phyloP scores from a whole-genome alignment of 2,888 invertebrate genomes.

The Acheta domesticus region DNA sequence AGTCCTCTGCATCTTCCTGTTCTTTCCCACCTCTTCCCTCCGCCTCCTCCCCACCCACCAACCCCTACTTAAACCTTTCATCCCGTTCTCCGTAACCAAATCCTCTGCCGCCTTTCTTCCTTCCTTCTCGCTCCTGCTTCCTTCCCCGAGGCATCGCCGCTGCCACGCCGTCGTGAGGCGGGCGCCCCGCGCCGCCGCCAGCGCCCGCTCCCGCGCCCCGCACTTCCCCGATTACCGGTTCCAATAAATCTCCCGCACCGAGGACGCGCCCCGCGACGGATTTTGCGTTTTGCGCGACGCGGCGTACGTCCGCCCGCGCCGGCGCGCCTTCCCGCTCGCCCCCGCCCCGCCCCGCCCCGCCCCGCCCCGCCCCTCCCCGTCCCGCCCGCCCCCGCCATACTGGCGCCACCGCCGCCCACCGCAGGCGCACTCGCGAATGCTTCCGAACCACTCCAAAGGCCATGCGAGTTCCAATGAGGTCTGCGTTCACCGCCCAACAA shows the following conservation, averaged over 20 bases:
- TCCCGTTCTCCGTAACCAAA: too few relatives aligned
- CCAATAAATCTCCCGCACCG: slow-evolving; percentile 25
- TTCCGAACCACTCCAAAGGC: not conserved
- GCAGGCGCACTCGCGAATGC: not conserved
- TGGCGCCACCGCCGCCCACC: not conserved
- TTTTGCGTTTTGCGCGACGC: slow-evolving; percentile 12
- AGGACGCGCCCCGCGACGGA: slow-evolving; percentile 10
- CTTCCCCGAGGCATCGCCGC: not conserved
- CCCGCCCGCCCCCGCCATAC: not conserved
- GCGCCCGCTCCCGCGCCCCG: not conserved
- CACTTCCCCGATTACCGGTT: slow-evolving; percentile 29
- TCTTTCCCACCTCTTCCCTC: too few relatives aligned
- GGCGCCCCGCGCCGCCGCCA: not conserved
- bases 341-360: accelerated
- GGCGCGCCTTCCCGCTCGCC: not conserved
- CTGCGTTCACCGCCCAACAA: too few relatives aligned
- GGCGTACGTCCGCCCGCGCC: not conserved
- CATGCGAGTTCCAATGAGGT: too few relatives aligned
- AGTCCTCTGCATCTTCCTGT: too few relatives aligned
- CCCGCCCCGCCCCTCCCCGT: not conserved
- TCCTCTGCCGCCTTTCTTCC: too few relatives aligned
- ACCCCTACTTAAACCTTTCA: too few relatives aligned
- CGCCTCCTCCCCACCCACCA: too few relatives aligned
- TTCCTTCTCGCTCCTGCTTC: too few relatives aligned
- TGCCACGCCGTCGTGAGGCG: not conserved